Evolutionary conservation across 2,888 invertebrate species (phyloP).

Genomic region (Harmothoe impar): DNA sequence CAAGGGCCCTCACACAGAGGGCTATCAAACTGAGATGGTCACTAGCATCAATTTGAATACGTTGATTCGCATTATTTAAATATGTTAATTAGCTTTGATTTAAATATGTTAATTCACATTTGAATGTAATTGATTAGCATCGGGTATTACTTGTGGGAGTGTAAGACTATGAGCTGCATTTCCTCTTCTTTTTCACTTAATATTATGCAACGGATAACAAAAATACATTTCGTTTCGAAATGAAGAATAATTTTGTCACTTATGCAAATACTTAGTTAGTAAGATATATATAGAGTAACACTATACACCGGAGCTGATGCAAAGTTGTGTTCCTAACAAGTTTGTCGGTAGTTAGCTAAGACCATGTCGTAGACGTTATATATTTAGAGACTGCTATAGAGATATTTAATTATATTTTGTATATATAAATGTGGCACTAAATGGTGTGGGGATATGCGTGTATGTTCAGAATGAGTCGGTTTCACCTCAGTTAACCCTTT

Average conservation of each 20-base stretch:
- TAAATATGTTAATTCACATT: not conserved
- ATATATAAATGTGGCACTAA: slow-evolving; percentile 54
- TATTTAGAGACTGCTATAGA: slow-evolving; percentile 60
- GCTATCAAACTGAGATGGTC: not conserved
- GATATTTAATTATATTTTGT: slow-evolving; percentile 62
- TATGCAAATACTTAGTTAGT: slow-evolving; percentile 42
- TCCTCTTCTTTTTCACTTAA: not conserved
- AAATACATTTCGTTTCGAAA: not conserved
- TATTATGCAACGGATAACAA: not conserved
- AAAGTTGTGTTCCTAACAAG: not conserved
- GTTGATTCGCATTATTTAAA: too few relatives aligned
- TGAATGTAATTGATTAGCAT: not conserved
- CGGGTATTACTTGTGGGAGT: not conserved
- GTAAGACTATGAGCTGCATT: not conserved
- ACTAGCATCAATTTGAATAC: not conserved
- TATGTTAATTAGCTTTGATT: not conserved
- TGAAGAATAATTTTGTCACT: not conserved
- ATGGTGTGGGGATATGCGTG: slow-evolving; percentile 35
- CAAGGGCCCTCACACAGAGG: not conserved
- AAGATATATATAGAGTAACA: slow-evolving; percentile 27
- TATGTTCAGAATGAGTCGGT: slow-evolving; percentile 5
- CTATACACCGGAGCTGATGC: not conserved
- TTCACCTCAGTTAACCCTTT: not conserved
- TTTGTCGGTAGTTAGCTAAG: slow-evolving; percentile 39
- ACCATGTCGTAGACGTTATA: slow-evolving; percentile 44